Evolutionary conservation across 2,888 invertebrate species (phyloP), one percentile per base, ranked within the genome.

Genomic region (Marasmarcha lunaedactyla): DNA sequence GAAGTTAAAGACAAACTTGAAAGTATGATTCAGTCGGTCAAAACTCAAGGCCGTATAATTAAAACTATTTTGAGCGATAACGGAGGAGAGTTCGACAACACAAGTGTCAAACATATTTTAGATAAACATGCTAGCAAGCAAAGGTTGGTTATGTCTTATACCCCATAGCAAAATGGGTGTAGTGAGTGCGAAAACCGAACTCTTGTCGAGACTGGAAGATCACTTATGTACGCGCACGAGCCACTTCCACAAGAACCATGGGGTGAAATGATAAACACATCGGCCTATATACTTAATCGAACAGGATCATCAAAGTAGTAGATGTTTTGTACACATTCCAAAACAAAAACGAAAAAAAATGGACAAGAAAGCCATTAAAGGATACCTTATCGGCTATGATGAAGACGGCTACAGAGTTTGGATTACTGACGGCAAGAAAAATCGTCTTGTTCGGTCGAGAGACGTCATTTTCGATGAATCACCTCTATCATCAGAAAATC

Each of bases 31-130:
- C 4, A 3, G 3, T 3, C 3, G 7, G 20, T 20, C 7, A 35
- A 35, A 35, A 4, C 11, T 4, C 3, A 2, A 2, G 35, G 35
- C 4, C 12, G 2, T 9, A 13, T 4, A 13, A 9, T 35, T 4
- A 35, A 35, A 35, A 13, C 14, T 6, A 33, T 38, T 12, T 13
- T 38, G 5, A 38, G 38, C 14, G 33, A 33, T 11, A 38, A 38
- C 15, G 33, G 38, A 33, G 33, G 38, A 4, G 38, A 38, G 15
- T 38, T 38, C 11, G 33, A 38, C 33, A 38, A 38, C 14, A 9
- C 10, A 14, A 11, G 15, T 15, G 13, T 33, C 2, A 33, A 14
- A 38, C 1, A 33, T 14, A 38, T 33, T 15, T 13, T 33, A 33
- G 15, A 33, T n/a, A 20, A 20, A 20, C 4, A 20, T 5, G 20